Conservation (phyloP, 2,888 invertebrate genomes). For the Andrena fulva region DNA sequence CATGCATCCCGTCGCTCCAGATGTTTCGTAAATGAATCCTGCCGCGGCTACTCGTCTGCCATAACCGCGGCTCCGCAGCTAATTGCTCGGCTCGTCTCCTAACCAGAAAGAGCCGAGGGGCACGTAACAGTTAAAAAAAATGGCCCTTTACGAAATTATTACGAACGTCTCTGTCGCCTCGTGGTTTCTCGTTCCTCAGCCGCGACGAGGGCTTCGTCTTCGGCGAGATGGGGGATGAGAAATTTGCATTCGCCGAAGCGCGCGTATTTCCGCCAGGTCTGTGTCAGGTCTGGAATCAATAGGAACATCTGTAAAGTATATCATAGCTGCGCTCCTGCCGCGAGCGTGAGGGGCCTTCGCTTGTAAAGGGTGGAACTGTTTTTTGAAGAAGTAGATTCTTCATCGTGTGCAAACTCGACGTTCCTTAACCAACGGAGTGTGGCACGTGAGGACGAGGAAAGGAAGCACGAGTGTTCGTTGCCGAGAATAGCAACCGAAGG, state of each 20-base stretch:
- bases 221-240: constrained; percentile 25
- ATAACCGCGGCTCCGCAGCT: constrained; percentile 66
- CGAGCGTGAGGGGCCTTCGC: background rate
- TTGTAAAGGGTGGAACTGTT: constrained; percentile 4
- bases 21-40: constrained; percentile 82
- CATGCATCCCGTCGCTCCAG: constrained; percentile 82
- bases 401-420: background rate
- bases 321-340: background rate
- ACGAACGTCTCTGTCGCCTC: constrained; percentile 15
- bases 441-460: background rate
- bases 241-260: constrained; percentile 31
- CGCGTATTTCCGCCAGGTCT: constrained; percentile 12
- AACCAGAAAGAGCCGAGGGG: constrained; percentile 37
- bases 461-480: background rate
- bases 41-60: constrained; percentile 56
- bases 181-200: constrained; percentile 33
- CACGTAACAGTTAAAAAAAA: constrained; percentile 35
- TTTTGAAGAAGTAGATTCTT: constrained; percentile 11
- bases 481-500: background rate
- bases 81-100: constrained; percentile 66
- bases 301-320: constrained; percentile 43
- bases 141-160: constrained; percentile 60
- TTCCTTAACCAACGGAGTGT: constrained; percentile 9
- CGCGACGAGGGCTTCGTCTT: background rate
- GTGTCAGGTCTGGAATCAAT: constrained; percentile 9